phyloP scores from a whole-genome alignment of 2,888 invertebrate species.

The Alviniconcha strummeri region DNA sequence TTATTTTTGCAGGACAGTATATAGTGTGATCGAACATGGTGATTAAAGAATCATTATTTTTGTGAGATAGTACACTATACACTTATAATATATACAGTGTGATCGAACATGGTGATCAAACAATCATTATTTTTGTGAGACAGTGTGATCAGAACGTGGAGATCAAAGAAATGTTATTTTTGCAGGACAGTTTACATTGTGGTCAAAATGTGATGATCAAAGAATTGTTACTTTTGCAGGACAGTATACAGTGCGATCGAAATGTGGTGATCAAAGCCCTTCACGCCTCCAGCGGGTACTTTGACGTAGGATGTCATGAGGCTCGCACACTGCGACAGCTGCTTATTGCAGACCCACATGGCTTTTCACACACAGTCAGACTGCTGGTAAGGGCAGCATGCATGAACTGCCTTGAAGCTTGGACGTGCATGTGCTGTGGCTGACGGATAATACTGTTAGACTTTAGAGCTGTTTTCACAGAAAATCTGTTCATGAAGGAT shows the following conservation, averaged over 20 bases:
- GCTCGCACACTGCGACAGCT: constrained; percentile 57
- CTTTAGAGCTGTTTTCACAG: too few species aligned
- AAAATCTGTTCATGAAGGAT: too few species aligned
- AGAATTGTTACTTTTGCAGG: constrained; percentile 13
- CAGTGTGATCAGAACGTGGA: too few species aligned
- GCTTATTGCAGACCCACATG: constrained; percentile 57
- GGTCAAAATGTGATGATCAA: too few species aligned
- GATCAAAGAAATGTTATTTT: too few species aligned
- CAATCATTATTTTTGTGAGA: not conserved
- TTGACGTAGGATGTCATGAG: constrained; percentile 62
- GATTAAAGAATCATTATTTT: constrained; percentile 49
- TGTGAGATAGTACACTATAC: constrained; percentile 30
- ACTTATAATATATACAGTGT: constrained; percentile 41
- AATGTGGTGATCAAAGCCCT: constrained; percentile 64
- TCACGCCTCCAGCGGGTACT: constrained; percentile 51
- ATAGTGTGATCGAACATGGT: constrained; percentile 50
- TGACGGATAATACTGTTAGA: too few species aligned
- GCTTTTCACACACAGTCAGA: constrained; percentile 58
- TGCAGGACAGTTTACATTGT: constrained; percentile 34
- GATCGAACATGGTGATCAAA: constrained; percentile 60
- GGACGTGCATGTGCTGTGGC: too few species aligned
- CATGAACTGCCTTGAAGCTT: too few species aligned
- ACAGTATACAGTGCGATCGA: constrained; percentile 45
- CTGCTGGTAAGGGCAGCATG: constrained; percentile 50
- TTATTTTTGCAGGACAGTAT: constrained; percentile 42